Evolutionary conservation across 1,140 invertebrate species (phyloP).

Genomic region (Drosophila fuyamai): DNA sequence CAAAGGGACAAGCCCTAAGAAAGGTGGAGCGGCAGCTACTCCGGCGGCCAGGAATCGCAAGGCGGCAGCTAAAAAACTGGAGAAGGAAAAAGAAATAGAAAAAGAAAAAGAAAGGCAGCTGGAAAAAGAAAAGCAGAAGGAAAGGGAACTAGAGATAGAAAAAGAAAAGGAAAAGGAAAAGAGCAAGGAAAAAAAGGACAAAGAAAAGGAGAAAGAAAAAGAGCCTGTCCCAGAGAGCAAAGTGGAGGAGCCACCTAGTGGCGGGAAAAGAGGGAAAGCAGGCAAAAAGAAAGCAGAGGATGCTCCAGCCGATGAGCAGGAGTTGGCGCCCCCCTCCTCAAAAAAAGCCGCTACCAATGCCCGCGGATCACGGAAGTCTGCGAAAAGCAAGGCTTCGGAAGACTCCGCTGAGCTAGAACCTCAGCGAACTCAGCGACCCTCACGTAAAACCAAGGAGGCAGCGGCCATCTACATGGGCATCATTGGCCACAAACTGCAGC

Average conservation of each 20-base stretch:
- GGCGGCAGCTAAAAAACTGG: constrained; percentile 45
- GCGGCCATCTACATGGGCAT: constrained; percentile 91
- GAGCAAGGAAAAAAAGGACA: not conserved
- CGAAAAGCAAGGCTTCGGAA: constrained; percentile 42
- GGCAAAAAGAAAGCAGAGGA: constrained; percentile 53
- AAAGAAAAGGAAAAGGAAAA: constrained; percentile 11
- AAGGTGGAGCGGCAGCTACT: constrained; percentile 22
- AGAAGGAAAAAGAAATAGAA: constrained; percentile 30
- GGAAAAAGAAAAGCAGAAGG: constrained; percentile 18
- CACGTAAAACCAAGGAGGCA: constrained; percentile 91
- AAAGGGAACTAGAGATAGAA: constrained; percentile 1
- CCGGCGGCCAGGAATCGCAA: constrained; percentile 59
- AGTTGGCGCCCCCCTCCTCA: constrained; percentile 49
- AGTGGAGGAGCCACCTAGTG: constrained; percentile 21
- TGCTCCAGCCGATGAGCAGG: constrained; percentile 26
- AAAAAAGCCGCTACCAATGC: constrained; percentile 53
- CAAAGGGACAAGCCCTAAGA: constrained; percentile 51
- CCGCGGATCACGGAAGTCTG: constrained; percentile 52
- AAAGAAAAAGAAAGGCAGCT: constrained; percentile 11
- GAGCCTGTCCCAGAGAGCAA: constrained; percentile 20
- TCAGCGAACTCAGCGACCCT: constrained; percentile 85
- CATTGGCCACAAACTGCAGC: constrained; percentile 88
- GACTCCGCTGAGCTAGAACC: constrained; percentile 22
- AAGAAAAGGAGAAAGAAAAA: constrained; percentile 16
- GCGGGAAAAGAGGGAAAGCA: constrained; percentile 41